Percentiles rank a stretch among this genome's conserved stretches.
These are phyloP conservation scores for Anguilla anguilla DNA, from an alignment of 2,797 vertebrate species.

Conservation along the genomic window DNA sequence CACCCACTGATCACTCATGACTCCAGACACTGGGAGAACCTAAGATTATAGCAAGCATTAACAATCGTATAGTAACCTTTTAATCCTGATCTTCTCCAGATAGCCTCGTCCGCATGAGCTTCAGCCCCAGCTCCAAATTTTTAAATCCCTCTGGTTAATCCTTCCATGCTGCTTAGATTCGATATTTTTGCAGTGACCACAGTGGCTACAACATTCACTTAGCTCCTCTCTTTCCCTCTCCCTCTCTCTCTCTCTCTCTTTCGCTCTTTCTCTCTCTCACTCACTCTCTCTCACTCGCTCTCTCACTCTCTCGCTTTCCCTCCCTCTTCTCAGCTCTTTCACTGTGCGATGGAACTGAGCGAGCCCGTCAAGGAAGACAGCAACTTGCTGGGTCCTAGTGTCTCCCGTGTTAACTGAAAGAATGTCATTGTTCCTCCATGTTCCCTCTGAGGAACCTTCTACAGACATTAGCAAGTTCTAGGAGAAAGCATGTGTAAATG, in stretches of 20 bases:
- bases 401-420: slow-evolving; percentile 50
- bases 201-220: slow-evolving; percentile 64
- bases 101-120: slow-evolving; percentile 63
- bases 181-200: slow-evolving; percentile 58
- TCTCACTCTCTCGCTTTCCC: slow-evolving; percentile 51
- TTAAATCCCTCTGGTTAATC: slow-evolving; percentile 67
- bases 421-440: slow-evolving; percentile 50
- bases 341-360: slow-evolving; percentile 67
- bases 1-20: slow-evolving; percentile 51
- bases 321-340: slow-evolving; percentile 64
- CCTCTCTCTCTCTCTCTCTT: slow-evolving; percentile 33
- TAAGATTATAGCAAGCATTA: slow-evolving; percentile 58
- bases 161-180: slow-evolving; percentile 62
- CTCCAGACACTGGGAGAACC: slow-evolving; percentile 50
- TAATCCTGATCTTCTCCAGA: slow-evolving; percentile 64
- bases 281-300: slow-evolving; percentile 37
- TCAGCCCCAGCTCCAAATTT: slow-evolving; percentile 47
- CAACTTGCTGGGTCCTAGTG: slow-evolving; percentile 73
- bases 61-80: slow-evolving; percentile 68
- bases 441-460: slow-evolving; percentile 39
- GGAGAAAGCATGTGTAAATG: slow-evolving; percentile 22
- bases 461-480: slow-evolving; percentile 32
- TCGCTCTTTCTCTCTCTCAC: slow-evolving; percentile 56
- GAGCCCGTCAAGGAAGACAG: slow-evolving; percentile 57
- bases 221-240: slow-evolving; percentile 56